phyloP scores from a whole-genome alignment of 1,140 invertebrate species.

The Megalopta genalis region DNA sequence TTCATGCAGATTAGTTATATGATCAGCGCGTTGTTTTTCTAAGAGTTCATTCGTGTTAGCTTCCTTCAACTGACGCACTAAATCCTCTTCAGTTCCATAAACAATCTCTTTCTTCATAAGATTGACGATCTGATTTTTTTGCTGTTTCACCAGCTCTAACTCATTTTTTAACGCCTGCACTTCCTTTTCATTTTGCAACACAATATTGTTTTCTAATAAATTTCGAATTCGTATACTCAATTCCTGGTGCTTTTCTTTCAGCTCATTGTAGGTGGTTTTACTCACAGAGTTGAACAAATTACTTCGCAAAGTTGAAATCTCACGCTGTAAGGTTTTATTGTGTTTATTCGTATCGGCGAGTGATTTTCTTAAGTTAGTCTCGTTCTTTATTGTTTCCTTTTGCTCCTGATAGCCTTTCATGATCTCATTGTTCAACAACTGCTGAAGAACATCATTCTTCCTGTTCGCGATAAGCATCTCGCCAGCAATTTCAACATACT shows the following conservation, averaged over 20 bases:
- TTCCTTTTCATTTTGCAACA: constrained; percentile 31
- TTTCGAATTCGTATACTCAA: constrained; percentile 71
- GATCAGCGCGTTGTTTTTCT: constrained; percentile 73
- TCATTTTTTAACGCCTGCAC: constrained; percentile 60
- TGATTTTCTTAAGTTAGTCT: constrained; percentile 64
- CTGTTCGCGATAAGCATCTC: constrained; percentile 63
- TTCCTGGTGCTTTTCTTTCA: constrained; percentile 73
- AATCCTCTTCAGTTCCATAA: background rate
- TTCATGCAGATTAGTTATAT: constrained; percentile 70
- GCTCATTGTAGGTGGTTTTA: constrained; percentile 63
- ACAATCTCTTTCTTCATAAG: constrained; percentile 8
- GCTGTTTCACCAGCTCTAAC: constrained; percentile 60
- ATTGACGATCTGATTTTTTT: constrained; percentile 68
- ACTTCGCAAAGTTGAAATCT: constrained; percentile 66
- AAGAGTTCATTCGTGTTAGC: constrained; percentile 65
- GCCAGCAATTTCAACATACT: constrained; percentile 53
- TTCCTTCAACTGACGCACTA: constrained; percentile 37
- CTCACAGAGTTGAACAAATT: constrained; percentile 70
- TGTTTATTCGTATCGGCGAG: constrained; percentile 69
- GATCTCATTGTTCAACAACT: constrained; percentile 67
- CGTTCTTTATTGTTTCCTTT: constrained; percentile 68
- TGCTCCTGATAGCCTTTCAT: constrained; percentile 68
- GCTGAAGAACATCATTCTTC: constrained; percentile 69
- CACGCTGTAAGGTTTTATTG: constrained; percentile 66
- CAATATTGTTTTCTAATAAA: constrained; percentile 65